Conservation (phyloP, 2,888 invertebrate species). For the Pocota personata region DNA sequence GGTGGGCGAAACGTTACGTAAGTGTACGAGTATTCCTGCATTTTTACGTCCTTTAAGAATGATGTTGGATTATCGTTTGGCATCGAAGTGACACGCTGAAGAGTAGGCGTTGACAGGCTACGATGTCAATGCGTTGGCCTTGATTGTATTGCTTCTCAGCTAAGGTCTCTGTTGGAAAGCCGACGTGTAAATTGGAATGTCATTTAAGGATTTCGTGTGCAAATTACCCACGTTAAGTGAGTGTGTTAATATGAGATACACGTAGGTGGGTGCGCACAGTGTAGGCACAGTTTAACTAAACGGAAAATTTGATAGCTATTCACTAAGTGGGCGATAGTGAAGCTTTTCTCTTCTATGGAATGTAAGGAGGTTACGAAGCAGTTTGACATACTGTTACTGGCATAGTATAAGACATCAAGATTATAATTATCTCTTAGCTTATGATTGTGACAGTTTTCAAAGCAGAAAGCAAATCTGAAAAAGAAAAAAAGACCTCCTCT, state of each 20-base stretch:
- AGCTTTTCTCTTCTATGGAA: no score
- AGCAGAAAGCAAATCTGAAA: no score
- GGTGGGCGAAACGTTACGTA: no score
- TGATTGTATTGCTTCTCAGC: background rate
- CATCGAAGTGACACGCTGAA: background rate
- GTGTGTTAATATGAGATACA: background rate
- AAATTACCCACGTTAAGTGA: constrained; percentile 5
- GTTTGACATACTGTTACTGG: no score
- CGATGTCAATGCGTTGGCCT: background rate
- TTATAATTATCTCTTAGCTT: no score
- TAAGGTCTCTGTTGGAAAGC: background rate
- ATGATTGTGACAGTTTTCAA: no score
- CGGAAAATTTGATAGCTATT: no score
- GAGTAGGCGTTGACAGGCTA: background rate
- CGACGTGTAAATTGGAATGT: constrained; percentile 11
- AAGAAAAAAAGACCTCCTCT: no score
- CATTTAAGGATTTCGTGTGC: constrained; percentile 2
- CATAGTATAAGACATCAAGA: no score
- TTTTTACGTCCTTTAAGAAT: background rate
- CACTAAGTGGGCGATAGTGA: no score
- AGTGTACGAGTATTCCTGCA: background rate
- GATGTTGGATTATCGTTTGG: background rate
- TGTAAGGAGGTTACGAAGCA: no score
- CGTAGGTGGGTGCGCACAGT: background rate
- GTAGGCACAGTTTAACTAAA: background rate